Evolutionary conservation across 2,797 vertebrate genomes (phyloP).

Genomic region (Odontamblyopus lacepedii): DNA sequence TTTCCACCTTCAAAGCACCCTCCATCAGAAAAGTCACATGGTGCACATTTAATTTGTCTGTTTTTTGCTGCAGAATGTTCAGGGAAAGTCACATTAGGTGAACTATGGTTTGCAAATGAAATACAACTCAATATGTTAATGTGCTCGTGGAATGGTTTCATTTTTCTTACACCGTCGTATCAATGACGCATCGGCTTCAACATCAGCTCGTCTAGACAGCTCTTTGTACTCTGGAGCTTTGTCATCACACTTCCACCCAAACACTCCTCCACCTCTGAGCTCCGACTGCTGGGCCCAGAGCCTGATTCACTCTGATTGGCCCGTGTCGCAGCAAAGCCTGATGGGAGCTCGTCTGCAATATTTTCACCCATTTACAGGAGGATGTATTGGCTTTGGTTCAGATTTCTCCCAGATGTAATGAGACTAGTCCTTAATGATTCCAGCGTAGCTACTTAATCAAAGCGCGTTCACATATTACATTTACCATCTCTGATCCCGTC

Average conservation of each 20-base stretch:
- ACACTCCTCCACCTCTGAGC: background rate
- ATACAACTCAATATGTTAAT: too few species aligned
- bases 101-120: too few species aligned
- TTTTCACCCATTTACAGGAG: background rate
- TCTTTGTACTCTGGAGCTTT: constrained; percentile 20
- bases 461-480: constrained; percentile 24
- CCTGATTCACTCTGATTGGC: background rate
- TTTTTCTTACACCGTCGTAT: too few species aligned
- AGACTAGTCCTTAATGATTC: constrained; percentile 16
- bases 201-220: background rate
- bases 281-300: too few species aligned
- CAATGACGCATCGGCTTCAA: background rate
- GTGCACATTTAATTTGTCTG: too few species aligned
- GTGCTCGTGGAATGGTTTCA: too few species aligned
- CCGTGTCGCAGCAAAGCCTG: background rate
- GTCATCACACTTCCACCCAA: constrained; percentile 7
- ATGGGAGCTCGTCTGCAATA: background rate
- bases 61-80: too few species aligned
- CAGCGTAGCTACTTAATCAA: constrained; percentile 18
- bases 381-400: background rate
- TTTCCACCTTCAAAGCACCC: too few species aligned
- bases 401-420: constrained; percentile 15
- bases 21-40: too few species aligned
- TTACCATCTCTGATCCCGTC: constrained; percentile 25
- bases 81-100: too few species aligned